phyloP scores from a whole-genome alignment of 2,888 invertebrate genomes.

The Laothoe populi region DNA sequence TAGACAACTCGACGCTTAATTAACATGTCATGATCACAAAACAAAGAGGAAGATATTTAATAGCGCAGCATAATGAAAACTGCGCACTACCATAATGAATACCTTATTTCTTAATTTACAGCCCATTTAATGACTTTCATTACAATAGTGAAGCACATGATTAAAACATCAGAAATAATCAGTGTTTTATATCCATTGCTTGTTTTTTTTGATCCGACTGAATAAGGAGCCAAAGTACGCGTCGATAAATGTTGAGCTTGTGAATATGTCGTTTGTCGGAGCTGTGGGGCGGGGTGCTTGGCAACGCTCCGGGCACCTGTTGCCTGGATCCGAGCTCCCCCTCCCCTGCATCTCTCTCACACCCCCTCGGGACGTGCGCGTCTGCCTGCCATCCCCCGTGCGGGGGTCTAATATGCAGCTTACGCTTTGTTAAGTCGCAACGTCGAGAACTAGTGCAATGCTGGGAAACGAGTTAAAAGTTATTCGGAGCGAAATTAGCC shows the following conservation, averaged over 20 bases:
- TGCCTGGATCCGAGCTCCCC: conserved; percentile 44
- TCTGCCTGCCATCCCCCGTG: conserved; percentile 45
- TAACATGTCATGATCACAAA: conserved; percentile 26
- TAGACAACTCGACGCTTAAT: conserved; percentile 28
- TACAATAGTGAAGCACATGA: conserved; percentile 35
- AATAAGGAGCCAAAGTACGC: neutral
- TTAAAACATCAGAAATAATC: neutral
- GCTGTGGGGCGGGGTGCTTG: conserved; percentile 41
- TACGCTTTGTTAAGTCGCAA: conserved; percentile 52
- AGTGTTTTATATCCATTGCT: neutral
- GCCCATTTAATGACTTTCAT: conserved; percentile 44
- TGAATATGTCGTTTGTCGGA: neutral
- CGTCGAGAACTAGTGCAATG: conserved; percentile 33
- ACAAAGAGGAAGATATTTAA: conserved; percentile 31
- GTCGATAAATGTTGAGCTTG: neutral
- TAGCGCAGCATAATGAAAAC: conserved; percentile 30
- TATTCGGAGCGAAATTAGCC: conserved; percentile 9
- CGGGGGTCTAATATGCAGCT: conserved; percentile 53
- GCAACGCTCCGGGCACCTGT: conserved; percentile 60
- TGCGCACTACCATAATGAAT: conserved; percentile 30
- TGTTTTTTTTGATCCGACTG: neutral
- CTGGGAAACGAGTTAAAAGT: conserved; percentile 30
- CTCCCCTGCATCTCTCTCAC: conserved; percentile 24
- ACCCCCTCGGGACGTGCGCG: conserved; percentile 39
- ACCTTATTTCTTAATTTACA: conserved; percentile 45